Evolutionary conservation across 1,140 invertebrate genomes (phyloP).

Genomic region (Camponotus vicinus): DNA sequence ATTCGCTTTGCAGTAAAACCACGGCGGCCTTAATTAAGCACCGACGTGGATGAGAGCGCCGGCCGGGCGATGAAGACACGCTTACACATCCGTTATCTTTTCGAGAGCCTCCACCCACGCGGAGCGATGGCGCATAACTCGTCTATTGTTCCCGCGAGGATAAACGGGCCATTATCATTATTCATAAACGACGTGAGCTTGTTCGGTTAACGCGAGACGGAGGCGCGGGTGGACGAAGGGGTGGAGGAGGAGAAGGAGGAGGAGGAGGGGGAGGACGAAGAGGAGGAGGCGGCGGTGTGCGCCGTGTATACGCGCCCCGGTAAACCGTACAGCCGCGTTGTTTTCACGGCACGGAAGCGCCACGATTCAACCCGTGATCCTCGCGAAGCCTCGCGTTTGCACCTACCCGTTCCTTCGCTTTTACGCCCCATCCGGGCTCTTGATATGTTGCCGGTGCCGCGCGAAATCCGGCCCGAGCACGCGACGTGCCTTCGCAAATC

Average conservation of each 20-base stretch:
- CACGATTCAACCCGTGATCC: conserved; percentile 55
- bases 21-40: conserved; percentile 71
- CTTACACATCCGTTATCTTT: conserved; percentile 73
- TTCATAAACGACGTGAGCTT: conserved; percentile 75
- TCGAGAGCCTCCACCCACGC: conserved; percentile 65
- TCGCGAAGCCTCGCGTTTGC: conserved; percentile 34
- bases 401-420: conserved; percentile 7
- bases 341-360: conserved; percentile 56
- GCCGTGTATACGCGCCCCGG: conserved; percentile 29
- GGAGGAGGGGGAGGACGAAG: too few species aligned
- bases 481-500: conserved; percentile 61
- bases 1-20: conserved; percentile 50
- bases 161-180: conserved; percentile 76
- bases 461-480: conserved; percentile 50
- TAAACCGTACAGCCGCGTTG: conserved; percentile 51
- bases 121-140: conserved; percentile 67
- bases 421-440: conserved; percentile 38
- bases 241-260: background rate
- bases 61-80: conserved; percentile 67
- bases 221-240: background rate
- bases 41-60: conserved; percentile 23
- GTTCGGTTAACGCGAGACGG: conserved; percentile 53
- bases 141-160: conserved; percentile 73
- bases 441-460: conserved; percentile 49
- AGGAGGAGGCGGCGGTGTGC: background rate